Percentiles rank a stretch among this genome's conserved stretches.
phyloP scores from a whole-genome alignment of 1,140 invertebrate species.

The Euwallacea similis region DNA sequence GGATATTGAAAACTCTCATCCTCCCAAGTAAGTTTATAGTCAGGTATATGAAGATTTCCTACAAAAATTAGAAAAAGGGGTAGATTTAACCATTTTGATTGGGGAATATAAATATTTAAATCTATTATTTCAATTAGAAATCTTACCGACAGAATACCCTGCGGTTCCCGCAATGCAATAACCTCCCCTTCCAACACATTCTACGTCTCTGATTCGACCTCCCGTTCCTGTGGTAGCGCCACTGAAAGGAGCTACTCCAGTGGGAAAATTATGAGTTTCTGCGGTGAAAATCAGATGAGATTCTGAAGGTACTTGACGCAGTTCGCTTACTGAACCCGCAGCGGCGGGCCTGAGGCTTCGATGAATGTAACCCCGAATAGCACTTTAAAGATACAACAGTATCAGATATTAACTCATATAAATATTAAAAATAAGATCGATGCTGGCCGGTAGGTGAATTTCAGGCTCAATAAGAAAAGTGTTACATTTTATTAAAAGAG shows the following conservation, averaged over 20 bases:
- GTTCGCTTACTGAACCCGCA: slow-evolving; percentile 65
- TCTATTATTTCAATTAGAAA: neutral
- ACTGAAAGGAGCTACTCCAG: slow-evolving; percentile 89
- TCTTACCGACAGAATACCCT: slow-evolving; percentile 92
- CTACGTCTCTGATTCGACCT: slow-evolving; percentile 91
- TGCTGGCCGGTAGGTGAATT: too few species aligned
- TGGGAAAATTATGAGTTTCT: slow-evolving; percentile 99
- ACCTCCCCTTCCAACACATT: slow-evolving; percentile 88
- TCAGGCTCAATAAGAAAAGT: too few species aligned
- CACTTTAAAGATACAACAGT: slow-evolving; percentile 61
- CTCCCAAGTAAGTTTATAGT: slow-evolving; percentile 89
- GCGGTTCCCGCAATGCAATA: slow-evolving; percentile 94
- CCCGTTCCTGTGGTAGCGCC: slow-evolving; percentile 97
- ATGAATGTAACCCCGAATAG: slow-evolving; percentile 82
- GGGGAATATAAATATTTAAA: too few species aligned
- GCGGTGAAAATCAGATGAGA: slow-evolving; percentile 97
- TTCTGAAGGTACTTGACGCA: slow-evolving; percentile 61
- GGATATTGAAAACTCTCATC: slow-evolving; percentile 76
- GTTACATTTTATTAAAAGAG: too few species aligned
- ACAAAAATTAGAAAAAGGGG: neutral
- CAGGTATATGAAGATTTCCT: slow-evolving; percentile 47
- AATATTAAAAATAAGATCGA: too few species aligned
- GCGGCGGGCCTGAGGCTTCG: slow-evolving; percentile 64
- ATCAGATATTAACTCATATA: too few species aligned
- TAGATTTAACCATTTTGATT: too few species aligned